phyloP scores from a whole-genome alignment of 2,797 vertebrate species.

The Sebastes iracundus region DNA sequence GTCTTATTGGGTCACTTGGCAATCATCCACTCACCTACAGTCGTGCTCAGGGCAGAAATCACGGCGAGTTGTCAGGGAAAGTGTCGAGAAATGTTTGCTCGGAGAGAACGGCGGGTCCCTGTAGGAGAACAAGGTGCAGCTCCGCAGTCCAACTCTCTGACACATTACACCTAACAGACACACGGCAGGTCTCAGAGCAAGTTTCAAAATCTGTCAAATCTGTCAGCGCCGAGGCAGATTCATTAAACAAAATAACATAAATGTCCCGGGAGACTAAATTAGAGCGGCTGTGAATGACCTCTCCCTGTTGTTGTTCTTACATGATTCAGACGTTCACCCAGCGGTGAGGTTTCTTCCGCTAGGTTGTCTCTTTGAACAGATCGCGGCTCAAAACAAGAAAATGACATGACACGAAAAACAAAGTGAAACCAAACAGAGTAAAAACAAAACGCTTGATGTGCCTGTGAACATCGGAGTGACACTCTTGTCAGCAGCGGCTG shows the following conservation, averaged over 20 bases:
- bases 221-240: constrained; percentile 43
- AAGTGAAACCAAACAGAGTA: constrained; percentile 64
- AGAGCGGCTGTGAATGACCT: constrained; percentile 52
- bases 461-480: constrained; percentile 68
- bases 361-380: constrained; percentile 55
- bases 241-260: constrained; percentile 54
- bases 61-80: constrained; percentile 56
- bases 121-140: constrained; percentile 49
- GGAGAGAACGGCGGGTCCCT: constrained; percentile 38
- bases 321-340: constrained; percentile 17
- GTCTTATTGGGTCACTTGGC: constrained; percentile 43
- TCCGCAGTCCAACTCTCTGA: constrained; percentile 44
- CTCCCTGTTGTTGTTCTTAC: constrained; percentile 38
- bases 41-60: constrained; percentile 53
- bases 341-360: neutral
- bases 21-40: constrained; percentile 50
- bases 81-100: constrained; percentile 55
- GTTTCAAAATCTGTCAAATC: constrained; percentile 51
- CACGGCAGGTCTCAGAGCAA: constrained; percentile 13
- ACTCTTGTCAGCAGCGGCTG: constrained; percentile 46
- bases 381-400: constrained; percentile 55
- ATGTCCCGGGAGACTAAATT: constrained; percentile 50
- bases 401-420: constrained; percentile 59
- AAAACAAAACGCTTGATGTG: constrained; percentile 66
- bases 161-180: constrained; percentile 48